A percentile compares a stretch with the other conserved stretches of the same genome.
Evolutionary conservation across 2,888 invertebrate species (phyloP).

Genomic region (Lysandra bellargus): DNA sequence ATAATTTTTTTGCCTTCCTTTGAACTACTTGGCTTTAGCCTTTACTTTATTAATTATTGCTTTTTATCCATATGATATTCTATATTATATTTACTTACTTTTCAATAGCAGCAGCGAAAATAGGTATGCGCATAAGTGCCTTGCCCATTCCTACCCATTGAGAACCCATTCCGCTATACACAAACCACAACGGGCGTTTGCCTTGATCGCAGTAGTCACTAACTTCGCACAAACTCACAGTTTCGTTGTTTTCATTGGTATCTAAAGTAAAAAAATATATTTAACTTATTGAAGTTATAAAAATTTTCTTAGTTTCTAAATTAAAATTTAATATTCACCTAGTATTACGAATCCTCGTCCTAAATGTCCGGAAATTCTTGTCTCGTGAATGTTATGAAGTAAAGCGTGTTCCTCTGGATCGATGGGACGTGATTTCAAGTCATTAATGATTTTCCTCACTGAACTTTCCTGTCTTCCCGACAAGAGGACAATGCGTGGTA

Average conservation of each 20-base stretch:
- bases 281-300: too few species aligned
- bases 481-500: constrained; percentile 58
- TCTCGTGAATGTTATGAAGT: constrained; percentile 58
- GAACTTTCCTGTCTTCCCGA: constrained; percentile 57
- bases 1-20: too few species aligned
- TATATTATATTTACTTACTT: constrained; percentile 46
- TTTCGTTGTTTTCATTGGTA: constrained; percentile 50
- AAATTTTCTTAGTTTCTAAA: too few species aligned
- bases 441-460: constrained; percentile 51
- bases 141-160: constrained; percentile 86
- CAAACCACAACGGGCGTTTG: constrained; percentile 82
- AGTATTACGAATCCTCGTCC: constrained; percentile 61
- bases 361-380: constrained; percentile 57
- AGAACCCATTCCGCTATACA: constrained; percentile 87
- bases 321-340: constrained; percentile 45
- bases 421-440: constrained; percentile 56
- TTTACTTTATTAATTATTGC: too few species aligned
- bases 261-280: constrained; percentile 37
- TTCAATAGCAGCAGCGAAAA: constrained; percentile 79
- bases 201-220: constrained; percentile 53
- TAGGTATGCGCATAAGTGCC: constrained; percentile 82
- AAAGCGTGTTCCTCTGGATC: constrained; percentile 65
- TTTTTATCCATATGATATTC: too few species aligned
- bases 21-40: too few species aligned
- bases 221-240: constrained; percentile 51